phyloP scores from a whole-genome alignment of 2,113 vertebrate species.

The Polypterus bichir region DNA sequence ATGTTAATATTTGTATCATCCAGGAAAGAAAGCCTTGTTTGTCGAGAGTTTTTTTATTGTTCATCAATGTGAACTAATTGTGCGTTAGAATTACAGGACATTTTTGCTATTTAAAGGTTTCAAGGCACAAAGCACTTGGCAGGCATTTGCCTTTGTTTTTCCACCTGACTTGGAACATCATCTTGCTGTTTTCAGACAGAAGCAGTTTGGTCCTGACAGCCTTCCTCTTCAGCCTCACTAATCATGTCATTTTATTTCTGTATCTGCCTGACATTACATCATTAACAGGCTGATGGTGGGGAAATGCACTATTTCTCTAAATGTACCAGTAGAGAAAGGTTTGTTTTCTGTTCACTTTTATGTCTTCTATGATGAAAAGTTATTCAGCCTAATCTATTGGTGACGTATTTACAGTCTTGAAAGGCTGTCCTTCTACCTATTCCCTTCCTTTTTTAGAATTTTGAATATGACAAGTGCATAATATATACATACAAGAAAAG shows the following conservation, averaged over 20 bases:
- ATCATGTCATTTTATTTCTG: constrained; percentile 25
- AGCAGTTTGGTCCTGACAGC: constrained; percentile 24
- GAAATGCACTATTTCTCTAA: constrained; percentile 5
- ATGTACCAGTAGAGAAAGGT: constrained; percentile 2
- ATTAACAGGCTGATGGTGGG: constrained; percentile 23
- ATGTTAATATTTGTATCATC: too few species aligned
- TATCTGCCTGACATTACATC: constrained; percentile 20
- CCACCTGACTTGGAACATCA: constrained; percentile 28
- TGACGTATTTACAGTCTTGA: too few species aligned
- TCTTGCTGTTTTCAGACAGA: constrained; percentile 12
- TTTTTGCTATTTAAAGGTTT: constrained; percentile 9
- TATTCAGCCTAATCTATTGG: too few species aligned
- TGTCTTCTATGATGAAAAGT: too few species aligned
- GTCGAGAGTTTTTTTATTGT: too few species aligned
- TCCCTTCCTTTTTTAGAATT: too few species aligned
- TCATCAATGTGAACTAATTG: too few species aligned
- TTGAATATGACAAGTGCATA: too few species aligned
- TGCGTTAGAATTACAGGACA: not conserved
- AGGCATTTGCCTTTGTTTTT: constrained; percentile 20
- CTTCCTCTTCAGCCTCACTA: constrained; percentile 26
- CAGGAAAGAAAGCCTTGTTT: too few species aligned
- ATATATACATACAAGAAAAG: too few species aligned
- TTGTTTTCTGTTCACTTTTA: not conserved
- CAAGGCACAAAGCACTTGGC: constrained; percentile 9
- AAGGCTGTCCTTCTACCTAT: too few species aligned